Base-by-base conservation (phyloP, 1,140 invertebrate species). In the Zaprionus ghesquierei region DNA sequence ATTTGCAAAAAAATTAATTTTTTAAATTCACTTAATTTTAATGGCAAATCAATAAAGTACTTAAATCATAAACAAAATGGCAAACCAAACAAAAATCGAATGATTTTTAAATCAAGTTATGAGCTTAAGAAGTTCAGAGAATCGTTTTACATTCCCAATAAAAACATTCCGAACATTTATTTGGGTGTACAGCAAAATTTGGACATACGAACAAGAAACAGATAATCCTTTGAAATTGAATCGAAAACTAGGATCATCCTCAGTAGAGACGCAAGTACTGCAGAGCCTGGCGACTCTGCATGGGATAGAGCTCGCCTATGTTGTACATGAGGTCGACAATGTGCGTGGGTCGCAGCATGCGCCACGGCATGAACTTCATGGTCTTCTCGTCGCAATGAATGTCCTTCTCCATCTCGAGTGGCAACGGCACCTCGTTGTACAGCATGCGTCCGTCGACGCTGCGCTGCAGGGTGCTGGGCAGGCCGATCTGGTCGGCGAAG, bases 371-470 rank as follows among this genome's bases (percentile, higher is more conserved):
- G n/a, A 90, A 89, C 59, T 80, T 79, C 6, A 91, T 59, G 0
- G 90, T 89, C 60, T 79, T 90, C 58, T 75, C 75, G 46, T 91
- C 90, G 59, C 90, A 91, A 22, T 90, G 90, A 0, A 87, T 41
- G 58, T 89, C 89, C 25, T 69, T 51, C 15, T 89, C 77, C 5
- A 81, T 29, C 72, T 93, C 92, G 27, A 92, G 87, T 0, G 94
- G 94, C 55, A 95, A 73, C 0, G 94, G 93, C 23, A 95, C 92
- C 79, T 95, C 95, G 22, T 95, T 93, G 94, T 94, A 95, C 2
- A 92, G 44, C 35, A 93, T 92, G 53, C 92, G 92, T 0, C 94
- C 93, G 38, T 94, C 93, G 18, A 92, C 78, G 0, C 93, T 92
- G 3, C 95, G 92, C 33, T 93, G 89, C 38, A 96, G 73, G 1